Base-by-base conservation (phyloP, 2,113 vertebrate species). In the Sclerurus mexicanus region DNA sequence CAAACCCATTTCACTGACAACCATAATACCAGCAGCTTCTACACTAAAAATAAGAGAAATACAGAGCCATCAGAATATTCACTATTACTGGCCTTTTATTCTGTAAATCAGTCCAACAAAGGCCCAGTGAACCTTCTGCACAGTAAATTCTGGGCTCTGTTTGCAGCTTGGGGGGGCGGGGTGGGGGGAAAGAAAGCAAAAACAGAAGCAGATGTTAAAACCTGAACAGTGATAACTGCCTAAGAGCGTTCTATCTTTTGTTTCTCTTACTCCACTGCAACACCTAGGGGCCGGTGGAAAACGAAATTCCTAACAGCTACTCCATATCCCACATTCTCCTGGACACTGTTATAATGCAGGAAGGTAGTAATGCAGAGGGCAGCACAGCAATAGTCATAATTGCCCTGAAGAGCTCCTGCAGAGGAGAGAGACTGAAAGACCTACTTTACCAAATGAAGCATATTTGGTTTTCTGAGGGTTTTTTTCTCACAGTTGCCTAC, bases 1-100 rank as follows among this genome's bases (percentile, higher is more conserved):
- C 98, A 99, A 96, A 89, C 99, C 99, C 97, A 99, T 97, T 98
- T 99, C 99, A 2, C 99, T 99, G 89, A 99, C 89, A 55, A 99
- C 97, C 33, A 98, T 99, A 96, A 99, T 98, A 71, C 99, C 99
- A 63, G 99, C 99, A 63, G 99, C 98, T 97, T 98, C 98, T 66
- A 97, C 98, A 49, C 99, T 98, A 88, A 55, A 96, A 97, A 11
- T 40, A 78, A 87, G 18, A 56, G 69, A 97, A 93, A 95, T 12
- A 55, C 23, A 89, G 40, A 69, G 19, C 14, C 52, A 35, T 94
- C 67, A 97, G 82, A 88, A 90, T 49, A 91, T n/a, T 75, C 30
- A 66, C 39, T 27, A 37, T 53, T 71, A 77, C 24, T 39, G 37
- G 35, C 19, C 37, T 85, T 94, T 87, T 68, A 33, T 33, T 87